Conservation (phyloP, 2,888 invertebrate species). For the Laothoe populi region DNA sequence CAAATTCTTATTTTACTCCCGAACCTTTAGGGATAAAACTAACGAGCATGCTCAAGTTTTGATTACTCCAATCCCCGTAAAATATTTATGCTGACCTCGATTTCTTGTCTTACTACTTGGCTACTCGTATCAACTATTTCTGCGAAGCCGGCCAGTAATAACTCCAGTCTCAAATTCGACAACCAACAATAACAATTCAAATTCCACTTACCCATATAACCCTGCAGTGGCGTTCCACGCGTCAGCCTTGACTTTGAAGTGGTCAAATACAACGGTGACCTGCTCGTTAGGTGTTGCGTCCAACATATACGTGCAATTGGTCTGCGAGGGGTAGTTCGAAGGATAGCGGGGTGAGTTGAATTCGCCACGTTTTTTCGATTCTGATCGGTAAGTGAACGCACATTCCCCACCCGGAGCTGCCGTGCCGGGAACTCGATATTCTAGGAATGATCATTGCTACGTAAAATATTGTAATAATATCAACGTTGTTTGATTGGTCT, state of each 20-base stretch:
- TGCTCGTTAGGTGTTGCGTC: constrained; percentile 94
- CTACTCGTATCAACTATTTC: no score
- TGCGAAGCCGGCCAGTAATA: no score
- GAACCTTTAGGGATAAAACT: no score
- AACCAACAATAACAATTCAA: no score
- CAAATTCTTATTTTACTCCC: no score
- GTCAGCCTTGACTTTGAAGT: constrained; percentile 94
- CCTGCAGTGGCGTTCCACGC: constrained; percentile 90
- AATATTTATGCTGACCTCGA: no score
- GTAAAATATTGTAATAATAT: not conserved
- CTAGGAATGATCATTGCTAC: constrained; percentile 69
- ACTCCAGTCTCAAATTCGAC: no score
- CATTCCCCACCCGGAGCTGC: constrained; percentile 96
- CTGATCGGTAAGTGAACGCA: constrained; percentile 95
- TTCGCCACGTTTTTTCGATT: constrained; percentile 94
- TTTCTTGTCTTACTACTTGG: no score
- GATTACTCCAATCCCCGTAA: no score
- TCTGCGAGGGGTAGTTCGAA: constrained; percentile 97
- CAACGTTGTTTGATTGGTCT: not conserved
- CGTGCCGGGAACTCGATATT: constrained; percentile 97
- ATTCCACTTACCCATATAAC: constrained; percentile 64
- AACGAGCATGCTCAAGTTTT: no score
- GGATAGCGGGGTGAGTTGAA: constrained; percentile 98
- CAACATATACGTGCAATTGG: constrained; percentile 97
- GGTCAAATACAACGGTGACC: constrained; percentile 95